Base-by-base conservation (phyloP, 2,113 vertebrate species). In the Procavia capensis region DNA sequence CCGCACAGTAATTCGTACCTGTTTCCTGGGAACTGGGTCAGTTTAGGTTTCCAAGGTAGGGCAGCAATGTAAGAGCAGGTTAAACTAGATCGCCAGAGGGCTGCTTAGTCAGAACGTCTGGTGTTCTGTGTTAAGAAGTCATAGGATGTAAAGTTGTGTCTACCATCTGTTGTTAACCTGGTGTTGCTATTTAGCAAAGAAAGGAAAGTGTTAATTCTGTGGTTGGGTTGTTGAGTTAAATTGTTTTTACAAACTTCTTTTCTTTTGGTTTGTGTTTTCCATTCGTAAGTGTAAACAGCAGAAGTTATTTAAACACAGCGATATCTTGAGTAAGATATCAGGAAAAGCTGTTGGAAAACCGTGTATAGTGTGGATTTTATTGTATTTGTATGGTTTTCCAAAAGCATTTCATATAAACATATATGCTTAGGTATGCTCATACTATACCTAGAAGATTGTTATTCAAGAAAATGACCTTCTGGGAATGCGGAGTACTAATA, bases 51-150 rank as follows among this genome's bases (percentile, higher is more conserved):
- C 39, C 25, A 85, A 27, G n/a, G 31, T 70, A n/a, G 54, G 57
- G 83, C 31, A 89, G 27, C 39, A 39, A 39, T 45, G 29, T 72
- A 79, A 43, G 27, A 89, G 43, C 75, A 94, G 25, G 29, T 47
- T 97, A 36, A 93, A 91, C 85, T 64, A 95, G n/a, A 87, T 92
- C 87, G 95, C 24, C 75, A 16, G 31, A 95, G n/a, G 27, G 70
- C 24, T 79, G 24, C 36, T 34, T 93, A 75, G 72, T 94, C 54
- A 83, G 88, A 83, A 72, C 16, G 57, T 91, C 13, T 45, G 31
- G 76, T 85, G 29, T 68, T 88, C 27, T 47, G 0, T 89, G 13
- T 92, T 92, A 76, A 80, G 47, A 41, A 85, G 39, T 85, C n/a
- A 70, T 59, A 88, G 66, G 7, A 74, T 83, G n/a, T 50, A 31